Evolutionary conservation across 2,113 vertebrate genomes (phyloP).

Genomic region (Pluvialis apricaria): DNA sequence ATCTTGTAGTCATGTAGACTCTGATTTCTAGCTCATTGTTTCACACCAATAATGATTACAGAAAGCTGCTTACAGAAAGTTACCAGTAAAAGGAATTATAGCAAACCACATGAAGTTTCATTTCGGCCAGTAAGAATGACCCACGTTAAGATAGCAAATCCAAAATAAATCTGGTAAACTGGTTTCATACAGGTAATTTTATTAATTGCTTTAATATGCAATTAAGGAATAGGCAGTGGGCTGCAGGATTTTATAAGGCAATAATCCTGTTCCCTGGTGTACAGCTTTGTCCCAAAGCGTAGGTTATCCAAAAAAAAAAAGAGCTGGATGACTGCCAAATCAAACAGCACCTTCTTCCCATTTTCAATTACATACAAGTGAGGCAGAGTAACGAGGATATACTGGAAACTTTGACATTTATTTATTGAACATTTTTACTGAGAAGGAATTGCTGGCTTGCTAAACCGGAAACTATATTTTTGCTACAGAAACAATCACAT

Average conservation of each 20-base stretch:
- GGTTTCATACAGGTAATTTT: slow-evolving; percentile 31
- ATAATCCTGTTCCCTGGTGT: slow-evolving; percentile 26
- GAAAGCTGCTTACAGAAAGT: neutral
- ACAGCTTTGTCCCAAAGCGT: slow-evolving; percentile 25
- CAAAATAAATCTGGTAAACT: slow-evolving; percentile 26
- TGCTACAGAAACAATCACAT: neutral
- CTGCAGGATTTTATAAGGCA: slow-evolving; percentile 40
- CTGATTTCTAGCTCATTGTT: neutral
- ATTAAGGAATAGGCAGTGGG: slow-evolving; percentile 40
- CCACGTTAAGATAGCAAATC: neutral
- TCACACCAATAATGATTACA: neutral
- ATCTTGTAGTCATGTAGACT: neutral
- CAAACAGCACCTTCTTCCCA: slow-evolving; percentile 52
- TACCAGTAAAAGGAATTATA: neutral
- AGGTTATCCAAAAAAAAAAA: neutral
- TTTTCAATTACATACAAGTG: slow-evolving; percentile 45
- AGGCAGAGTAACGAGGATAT: slow-evolving; percentile 38
- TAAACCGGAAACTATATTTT: slow-evolving; percentile 43
- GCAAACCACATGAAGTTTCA: neutral
- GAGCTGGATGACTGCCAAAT: slow-evolving; percentile 41
- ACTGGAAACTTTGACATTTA: slow-evolving; percentile 65
- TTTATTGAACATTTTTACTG: slow-evolving; percentile 61
- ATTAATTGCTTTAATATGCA: slow-evolving; percentile 57
- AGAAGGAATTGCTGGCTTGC: slow-evolving; percentile 45
- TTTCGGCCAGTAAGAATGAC: neutral